phyloP scores from a whole-genome alignment of 2,113 vertebrate genomes.

The Halichoeres trimaculatus region DNA sequence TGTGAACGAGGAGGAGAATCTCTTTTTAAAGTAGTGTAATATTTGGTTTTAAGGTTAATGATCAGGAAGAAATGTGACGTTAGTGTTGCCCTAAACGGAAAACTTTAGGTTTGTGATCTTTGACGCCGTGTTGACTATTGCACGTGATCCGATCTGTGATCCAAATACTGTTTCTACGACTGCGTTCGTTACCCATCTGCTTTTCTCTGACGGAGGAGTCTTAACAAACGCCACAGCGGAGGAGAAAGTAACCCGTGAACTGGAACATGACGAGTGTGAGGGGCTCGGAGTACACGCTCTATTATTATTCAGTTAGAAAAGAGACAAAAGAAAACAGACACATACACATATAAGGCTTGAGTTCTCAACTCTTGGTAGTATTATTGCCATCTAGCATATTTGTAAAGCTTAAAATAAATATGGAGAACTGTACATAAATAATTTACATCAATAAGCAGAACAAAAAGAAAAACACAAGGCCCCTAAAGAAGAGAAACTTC shows the following conservation, averaged over 20 bases:
- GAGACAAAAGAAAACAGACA: conserved; percentile 73
- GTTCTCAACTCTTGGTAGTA: conserved; percentile 84
- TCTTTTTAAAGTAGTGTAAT: conserved; percentile 1
- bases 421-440: conserved; percentile 85
- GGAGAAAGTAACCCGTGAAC: conserved; percentile 47
- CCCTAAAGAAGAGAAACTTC: conserved; percentile 71
- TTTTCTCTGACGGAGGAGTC: conserved; percentile 22
- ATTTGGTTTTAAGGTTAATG: conserved; percentile 15
- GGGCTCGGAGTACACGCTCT: conserved; percentile 64
- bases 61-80: too few species aligned
- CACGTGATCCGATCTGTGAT: too few species aligned
- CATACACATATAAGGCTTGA: conserved; percentile 85
- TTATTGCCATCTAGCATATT: conserved; percentile 87
- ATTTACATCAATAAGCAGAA: conserved; percentile 78
- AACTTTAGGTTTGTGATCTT: conserved; percentile 51
- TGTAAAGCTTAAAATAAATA: conserved; percentile 87
- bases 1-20: neutral
- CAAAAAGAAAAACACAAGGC: conserved; percentile 72
- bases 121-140: conserved; percentile 76
- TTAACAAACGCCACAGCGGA: too few species aligned
- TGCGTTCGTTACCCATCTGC: conserved; percentile 28
- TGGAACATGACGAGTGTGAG: conserved; percentile 62
- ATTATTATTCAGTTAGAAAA: conserved; percentile 56
- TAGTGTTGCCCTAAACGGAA: too few species aligned
- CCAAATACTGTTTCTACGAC: too few species aligned